Percentiles rank a stretch among this genome's conserved stretches.
Conservation (phyloP, 2,113 vertebrate species). For the Pipa parva region DNA sequence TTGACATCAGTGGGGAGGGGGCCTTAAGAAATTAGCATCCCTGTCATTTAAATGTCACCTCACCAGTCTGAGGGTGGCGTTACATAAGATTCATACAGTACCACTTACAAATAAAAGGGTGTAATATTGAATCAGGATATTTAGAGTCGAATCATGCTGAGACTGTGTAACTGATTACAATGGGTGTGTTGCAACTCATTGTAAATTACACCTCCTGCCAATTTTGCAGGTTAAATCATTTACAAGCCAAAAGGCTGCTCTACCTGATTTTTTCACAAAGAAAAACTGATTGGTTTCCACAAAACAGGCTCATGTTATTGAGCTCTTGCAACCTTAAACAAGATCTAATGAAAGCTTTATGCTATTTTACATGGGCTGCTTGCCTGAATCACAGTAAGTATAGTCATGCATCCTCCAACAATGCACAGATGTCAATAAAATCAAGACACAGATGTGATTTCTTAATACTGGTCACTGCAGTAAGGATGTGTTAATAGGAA, state of each 20-base stretch:
- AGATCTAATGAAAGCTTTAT: background rate
- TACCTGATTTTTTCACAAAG: background rate
- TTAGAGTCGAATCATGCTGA: no score
- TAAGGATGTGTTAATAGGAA: conserved; percentile 67
- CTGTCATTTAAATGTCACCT: no score
- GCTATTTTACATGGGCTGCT: conserved; percentile 27
- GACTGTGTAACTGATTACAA: no score
- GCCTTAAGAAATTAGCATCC: no score
- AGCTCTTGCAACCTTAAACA: background rate
- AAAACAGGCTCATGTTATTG: background rate
- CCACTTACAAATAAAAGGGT: no score
- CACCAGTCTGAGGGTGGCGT: no score
- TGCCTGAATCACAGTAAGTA: background rate
- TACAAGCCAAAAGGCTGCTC: background rate
- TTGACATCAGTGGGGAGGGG: no score
- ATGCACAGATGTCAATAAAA: conserved; percentile 36
- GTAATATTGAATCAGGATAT: no score
- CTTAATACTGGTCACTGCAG: conserved; percentile 46
- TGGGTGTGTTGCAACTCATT: no score
- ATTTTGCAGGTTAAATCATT: no score
- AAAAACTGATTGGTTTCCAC: background rate
- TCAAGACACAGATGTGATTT: conserved; percentile 38
- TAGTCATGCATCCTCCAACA: conserved; percentile 23
- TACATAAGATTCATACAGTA: no score
- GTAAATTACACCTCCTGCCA: no score